phyloP scores from a whole-genome alignment of 2,797 vertebrate genomes.

The Catostomus latipinnis region DNA sequence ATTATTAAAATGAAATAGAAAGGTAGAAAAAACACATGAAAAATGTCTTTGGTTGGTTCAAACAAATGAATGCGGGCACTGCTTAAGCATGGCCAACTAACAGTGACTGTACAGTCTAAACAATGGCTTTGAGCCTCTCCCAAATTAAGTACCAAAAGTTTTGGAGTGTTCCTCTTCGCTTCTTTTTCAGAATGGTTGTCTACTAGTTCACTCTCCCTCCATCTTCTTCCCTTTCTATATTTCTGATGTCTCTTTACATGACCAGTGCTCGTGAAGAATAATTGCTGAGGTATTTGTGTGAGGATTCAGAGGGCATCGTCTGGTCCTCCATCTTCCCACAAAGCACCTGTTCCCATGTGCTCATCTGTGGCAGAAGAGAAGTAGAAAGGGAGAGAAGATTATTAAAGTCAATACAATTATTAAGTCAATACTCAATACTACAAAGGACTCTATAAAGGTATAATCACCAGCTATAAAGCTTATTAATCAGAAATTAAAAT shows the following conservation, averaged over 20 bases:
- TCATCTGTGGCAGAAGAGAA: slow-evolving; percentile 79
- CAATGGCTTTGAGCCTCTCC: slow-evolving; percentile 88
- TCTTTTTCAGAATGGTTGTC: slow-evolving; percentile 60
- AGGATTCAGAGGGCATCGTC: slow-evolving; percentile 83
- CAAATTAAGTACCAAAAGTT: slow-evolving; percentile 95
- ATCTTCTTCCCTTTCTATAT: slow-evolving; percentile 60
- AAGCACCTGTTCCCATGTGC: slow-evolving; percentile 88
- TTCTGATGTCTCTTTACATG: slow-evolving; percentile 78
- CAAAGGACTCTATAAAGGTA: too few species aligned
- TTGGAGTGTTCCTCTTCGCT: slow-evolving; percentile 75
- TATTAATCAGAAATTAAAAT: too few species aligned
- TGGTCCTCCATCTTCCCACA: slow-evolving; percentile 93
- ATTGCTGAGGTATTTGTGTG: slow-evolving; percentile 89
- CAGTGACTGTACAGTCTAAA: slow-evolving; percentile 77
- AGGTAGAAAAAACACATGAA: slow-evolving; percentile 79
- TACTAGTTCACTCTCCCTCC: slow-evolving; percentile 35
- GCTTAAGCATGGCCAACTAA: slow-evolving; percentile 78
- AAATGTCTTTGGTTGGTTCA: slow-evolving; percentile 87
- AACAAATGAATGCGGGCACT: slow-evolving; percentile 87
- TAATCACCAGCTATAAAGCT: too few species aligned
- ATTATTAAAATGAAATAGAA: slow-evolving; percentile 72
- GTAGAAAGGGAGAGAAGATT: background rate
- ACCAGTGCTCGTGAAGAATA: slow-evolving; percentile 93
- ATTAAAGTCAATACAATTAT: too few species aligned
- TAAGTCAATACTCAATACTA: too few species aligned